Evolutionary conservation across 2,888 invertebrate species (phyloP), one percentile per base, ranked within the genome.

Genomic region (Epistrophe eligans): DNA sequence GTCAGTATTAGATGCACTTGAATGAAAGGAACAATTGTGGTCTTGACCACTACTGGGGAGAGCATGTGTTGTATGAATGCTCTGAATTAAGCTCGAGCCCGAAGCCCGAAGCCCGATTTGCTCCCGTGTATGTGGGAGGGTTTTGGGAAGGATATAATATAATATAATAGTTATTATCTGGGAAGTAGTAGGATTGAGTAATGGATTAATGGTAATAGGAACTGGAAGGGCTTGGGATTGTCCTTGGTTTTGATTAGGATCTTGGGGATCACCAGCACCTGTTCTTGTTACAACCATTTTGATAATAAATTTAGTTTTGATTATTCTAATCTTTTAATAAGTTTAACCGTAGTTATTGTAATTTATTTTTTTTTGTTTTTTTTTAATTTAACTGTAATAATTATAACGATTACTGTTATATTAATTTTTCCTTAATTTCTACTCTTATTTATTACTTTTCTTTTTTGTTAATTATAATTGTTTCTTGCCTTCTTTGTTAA

Each of bases 1-100:
- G 6, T 24, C 24, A 24, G 52, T 19, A 52, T 52, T 52, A 24
- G 52, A 19, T 52, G 19, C 52, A 52, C 24, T 52, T 52, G 24
- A 52, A 52, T 19, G 45, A 45, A 45, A 45, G 8, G 45, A 45
- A n/a, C 45, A 45, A n/a, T 45, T 45, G n/a, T 45, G 45, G 45
- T 45, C n/a, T 45, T 45, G 45, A 45, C n/a, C n/a, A n/a, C 0
- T 45, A 45, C 1, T 52, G 50, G 50, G 13, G 19, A 13, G 50
- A 24, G 24, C 24, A 52, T 52, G 50, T 9, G 11, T 52, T 11
- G 50, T 52, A 13, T 52, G 50, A 24, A 52, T 52, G 50, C 50
- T 24, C 8, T n/a, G n/a, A 45, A n/a, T n/a, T 24, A 24, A 3
- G 24, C 24, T 24, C 24, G 24, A 24, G 24, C 24, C 24, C 24